These are phyloP conservation scores for Allobates femoralis DNA, from an alignment of 2,797 vertebrate species.

Conservation along the genomic window DNA sequence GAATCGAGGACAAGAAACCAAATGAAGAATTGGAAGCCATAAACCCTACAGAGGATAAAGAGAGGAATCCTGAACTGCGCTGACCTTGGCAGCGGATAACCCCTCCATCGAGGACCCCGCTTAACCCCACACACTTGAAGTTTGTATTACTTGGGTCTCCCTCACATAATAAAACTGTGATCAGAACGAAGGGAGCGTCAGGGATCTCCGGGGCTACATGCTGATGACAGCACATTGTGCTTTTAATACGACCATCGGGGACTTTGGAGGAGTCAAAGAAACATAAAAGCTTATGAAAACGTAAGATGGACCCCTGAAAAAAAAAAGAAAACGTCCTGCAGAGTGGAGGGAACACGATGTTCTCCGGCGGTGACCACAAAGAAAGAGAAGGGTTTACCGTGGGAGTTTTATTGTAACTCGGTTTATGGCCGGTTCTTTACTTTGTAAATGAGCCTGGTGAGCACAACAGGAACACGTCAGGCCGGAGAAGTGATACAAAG, in stretches of 20 bases:
- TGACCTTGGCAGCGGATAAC: conserved; percentile 51
- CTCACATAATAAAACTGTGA: conserved; percentile 44
- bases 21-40: conserved; percentile 41
- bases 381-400: not conserved
- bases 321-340: conserved; percentile 4
- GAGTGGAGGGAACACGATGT: conserved; percentile 42
- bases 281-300: conserved; percentile 54
- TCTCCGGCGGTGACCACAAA: conserved; percentile 25
- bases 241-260: conserved; percentile 31
- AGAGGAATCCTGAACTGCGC: conserved; percentile 21
- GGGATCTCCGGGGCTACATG: conserved; percentile 4
- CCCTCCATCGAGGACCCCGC: conserved; percentile 13
- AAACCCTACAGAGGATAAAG: conserved; percentile 39
- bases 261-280: conserved; percentile 18
- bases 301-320: conserved; percentile 36
- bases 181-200: conserved; percentile 9
- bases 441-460: conserved; percentile 41
- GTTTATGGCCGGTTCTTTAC: conserved; percentile 20
- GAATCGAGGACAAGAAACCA: conserved; percentile 40
- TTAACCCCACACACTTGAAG: conserved; percentile 51
- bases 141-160: conserved; percentile 49
- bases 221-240: conserved; percentile 41
- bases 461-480: conserved; percentile 38
- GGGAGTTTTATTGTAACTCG: conserved; percentile 46
- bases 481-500: not conserved